Evolutionary conservation across 2,888 invertebrate species (phyloP), one percentile per base, ranked within the genome.

Genomic region (Phymatocera aterrima): DNA sequence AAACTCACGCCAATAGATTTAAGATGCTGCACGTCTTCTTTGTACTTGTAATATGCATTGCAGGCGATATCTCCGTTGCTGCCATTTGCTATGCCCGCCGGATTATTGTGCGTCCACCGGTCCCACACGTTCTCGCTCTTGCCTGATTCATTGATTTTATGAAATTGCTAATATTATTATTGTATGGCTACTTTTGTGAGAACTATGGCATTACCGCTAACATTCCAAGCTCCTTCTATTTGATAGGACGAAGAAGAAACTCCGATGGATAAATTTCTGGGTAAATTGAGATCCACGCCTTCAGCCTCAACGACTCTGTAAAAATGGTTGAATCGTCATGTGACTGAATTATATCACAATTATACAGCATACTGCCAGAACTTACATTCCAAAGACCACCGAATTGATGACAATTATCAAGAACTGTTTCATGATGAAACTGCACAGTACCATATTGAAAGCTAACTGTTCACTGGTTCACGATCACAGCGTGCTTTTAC

Each of bases 361-460:
- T 40, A n/a, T 8, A 40, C 8, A 40, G 40, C 12, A 5, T 18
- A n/a, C n/a, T 6, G n/a, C 1, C 1, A n/a, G 1, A 51, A 51
- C 18, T 51, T 51, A 18, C 10, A n/a, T 21, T n/a, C 12, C n/a
- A 51, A 51, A 8, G 4, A 5, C 8, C 8, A 40, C 40, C 5
- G 4, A 40, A 40, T 8, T 5, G 4, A 40, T 40, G 40, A 8
- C 8, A 40, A 40, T 8, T 40, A 40, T 40, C 40, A 90, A 88
- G 86, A 94, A 95, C 86, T 96, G 93, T 0, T 96, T 94, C 83
- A 93, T 91, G 83, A 94, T 94, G 0, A 96, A 83, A 6, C 96
- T 96, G 89, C 94, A 96, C 86, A 92, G 93, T 81, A 92, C 91
- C 10, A 94, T 94, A n/a, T n/a, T n/a, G n/a, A n/a, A n/a, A n/a